Evolutionary conservation across 2,113 vertebrate species (phyloP), one percentile per base, ranked within the genome.

Genomic region (Hydropotes inermis): DNA sequence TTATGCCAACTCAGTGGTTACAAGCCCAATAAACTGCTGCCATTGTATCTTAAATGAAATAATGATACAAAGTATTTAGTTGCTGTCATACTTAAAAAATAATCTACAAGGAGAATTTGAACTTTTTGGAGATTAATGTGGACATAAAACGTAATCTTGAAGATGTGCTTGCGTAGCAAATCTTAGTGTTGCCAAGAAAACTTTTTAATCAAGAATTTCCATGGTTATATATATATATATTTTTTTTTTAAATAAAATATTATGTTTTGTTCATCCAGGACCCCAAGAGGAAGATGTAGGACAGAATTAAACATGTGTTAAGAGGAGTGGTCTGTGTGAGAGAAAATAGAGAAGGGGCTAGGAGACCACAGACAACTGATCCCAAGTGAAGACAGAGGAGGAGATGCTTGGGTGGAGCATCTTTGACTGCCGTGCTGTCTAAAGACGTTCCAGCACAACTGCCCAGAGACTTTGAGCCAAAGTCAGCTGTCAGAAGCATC

Each of bases 151-250:
- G 57, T 45, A 16, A 87, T 70, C 55, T 28, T 78, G 17, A 96
- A 95, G 57, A 60, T 85, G 3, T 43, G 36, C 39, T 85, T 61
- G 78, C 47, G 61, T 94, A 70, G 43, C 25, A 36, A 92, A 90
- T 7, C 54, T 76, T 70, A 45, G 67, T 87, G 55, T 67, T 88
- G 19, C 14, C 33, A 64, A 45, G 83, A 84, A 25, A 3, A 36
- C 17, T 36, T 79, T 94, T 84, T 64, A 85, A 87, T 74, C 6
- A 96, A 96, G 82, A 89, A 88, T 89, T 96, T 70, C 11, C 52
- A 54, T 0, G 5, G 27, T 50, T 89, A 33, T 58, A 33, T 83
- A 57, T 93, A 30, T 87, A 17, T 45, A 43, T 43, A 43, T 43
- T 4, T 43, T 91, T 33, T 91, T 93, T 33, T 91, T 95, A 11